These are phyloP conservation scores for Melikaiella ostensackeni DNA, from an alignment of 2,888 invertebrate genomes.

Conservation along the genomic window DNA sequence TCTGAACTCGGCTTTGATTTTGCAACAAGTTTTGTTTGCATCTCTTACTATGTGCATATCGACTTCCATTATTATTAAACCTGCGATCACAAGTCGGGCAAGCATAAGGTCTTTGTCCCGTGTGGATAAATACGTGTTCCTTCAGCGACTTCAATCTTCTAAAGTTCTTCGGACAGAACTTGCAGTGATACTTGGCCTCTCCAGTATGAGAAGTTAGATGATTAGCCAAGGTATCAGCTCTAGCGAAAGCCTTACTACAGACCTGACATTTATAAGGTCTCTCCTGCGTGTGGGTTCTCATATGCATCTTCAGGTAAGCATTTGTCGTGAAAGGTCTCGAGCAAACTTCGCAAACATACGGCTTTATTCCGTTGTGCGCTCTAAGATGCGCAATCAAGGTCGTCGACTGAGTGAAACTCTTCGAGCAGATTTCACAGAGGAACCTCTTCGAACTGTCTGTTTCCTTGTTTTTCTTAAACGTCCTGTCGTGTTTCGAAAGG, in stretches of 20 bases:
- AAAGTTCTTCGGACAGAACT: conserved; percentile 75
- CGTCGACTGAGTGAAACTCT: conserved; percentile 75
- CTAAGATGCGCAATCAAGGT: conserved; percentile 73
- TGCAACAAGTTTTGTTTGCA: conserved; percentile 73
- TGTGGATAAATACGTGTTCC: conserved; percentile 75
- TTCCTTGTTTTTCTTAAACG: conserved; percentile 72
- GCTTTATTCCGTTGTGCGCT: conserved; percentile 75
- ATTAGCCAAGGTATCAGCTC: conserved; percentile 74
- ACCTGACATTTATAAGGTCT: conserved; percentile 75
- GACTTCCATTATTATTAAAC: conserved; percentile 75
- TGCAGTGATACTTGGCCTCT: conserved; percentile 75
- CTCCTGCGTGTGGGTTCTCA: conserved; percentile 75
- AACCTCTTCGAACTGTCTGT: conserved; percentile 73
- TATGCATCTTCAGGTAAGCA: conserved; percentile 75
- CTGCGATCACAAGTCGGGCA: conserved; percentile 75
- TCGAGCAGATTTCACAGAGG: conserved; percentile 74
- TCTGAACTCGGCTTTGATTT: conserved; percentile 63
- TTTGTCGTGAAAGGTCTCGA: conserved; percentile 75
- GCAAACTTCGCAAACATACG: conserved; percentile 74
- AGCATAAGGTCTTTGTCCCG: conserved; percentile 75
- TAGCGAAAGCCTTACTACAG: conserved; percentile 73
- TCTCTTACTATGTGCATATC: conserved; percentile 74
- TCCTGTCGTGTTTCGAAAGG: conserved; percentile 72
- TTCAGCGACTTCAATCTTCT: conserved; percentile 72
- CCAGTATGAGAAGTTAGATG: conserved; percentile 75